Conservation (phyloP, 23 tunicate species). For the Botrylloides violaceus region DNA sequence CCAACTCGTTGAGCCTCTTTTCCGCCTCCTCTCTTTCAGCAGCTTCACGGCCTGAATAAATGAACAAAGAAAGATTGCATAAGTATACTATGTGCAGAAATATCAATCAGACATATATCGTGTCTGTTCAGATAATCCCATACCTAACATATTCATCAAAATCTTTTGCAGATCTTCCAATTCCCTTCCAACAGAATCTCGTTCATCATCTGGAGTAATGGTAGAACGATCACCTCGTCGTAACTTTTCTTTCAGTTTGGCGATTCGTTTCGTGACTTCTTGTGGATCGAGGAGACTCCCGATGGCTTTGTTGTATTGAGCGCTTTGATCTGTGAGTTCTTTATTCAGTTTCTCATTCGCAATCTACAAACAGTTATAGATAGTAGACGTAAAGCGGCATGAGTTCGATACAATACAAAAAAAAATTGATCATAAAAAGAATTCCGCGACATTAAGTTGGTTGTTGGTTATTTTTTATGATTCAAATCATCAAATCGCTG, state of each 20-base stretch:
- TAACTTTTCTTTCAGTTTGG: slow-evolving; percentile 34
- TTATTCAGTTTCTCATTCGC: slow-evolving; percentile 23
- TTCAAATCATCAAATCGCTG: no score
- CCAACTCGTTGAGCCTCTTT: slow-evolving; percentile 61
- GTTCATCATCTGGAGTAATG: slow-evolving; percentile 5
- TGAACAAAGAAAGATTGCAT: neutral
- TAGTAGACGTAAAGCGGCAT: no score
- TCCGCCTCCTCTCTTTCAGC: slow-evolving; percentile 51
- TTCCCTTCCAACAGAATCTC: slow-evolving; percentile 41
- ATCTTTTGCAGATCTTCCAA: slow-evolving; percentile 21
- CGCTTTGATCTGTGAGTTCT: slow-evolving; percentile 2
- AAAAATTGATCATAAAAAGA: no score
- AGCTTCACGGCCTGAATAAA: slow-evolving; percentile 47
- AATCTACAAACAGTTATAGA: no score
- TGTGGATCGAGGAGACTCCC: slow-evolving; percentile 46
- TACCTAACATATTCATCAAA: slow-evolving; percentile 20
- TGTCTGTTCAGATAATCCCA: neutral
- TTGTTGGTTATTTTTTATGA: no score
- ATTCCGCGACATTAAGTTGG: no score
- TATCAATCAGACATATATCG: neutral
- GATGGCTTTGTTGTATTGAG: slow-evolving; percentile 30
- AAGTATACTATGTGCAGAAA: neutral
- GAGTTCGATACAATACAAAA: no score
- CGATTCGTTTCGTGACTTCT: slow-evolving; percentile 45
- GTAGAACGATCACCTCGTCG: slow-evolving; percentile 39